Base-by-base conservation (phyloP, 2,113 vertebrate genomes). In the Sceloporus tristichus region DNA sequence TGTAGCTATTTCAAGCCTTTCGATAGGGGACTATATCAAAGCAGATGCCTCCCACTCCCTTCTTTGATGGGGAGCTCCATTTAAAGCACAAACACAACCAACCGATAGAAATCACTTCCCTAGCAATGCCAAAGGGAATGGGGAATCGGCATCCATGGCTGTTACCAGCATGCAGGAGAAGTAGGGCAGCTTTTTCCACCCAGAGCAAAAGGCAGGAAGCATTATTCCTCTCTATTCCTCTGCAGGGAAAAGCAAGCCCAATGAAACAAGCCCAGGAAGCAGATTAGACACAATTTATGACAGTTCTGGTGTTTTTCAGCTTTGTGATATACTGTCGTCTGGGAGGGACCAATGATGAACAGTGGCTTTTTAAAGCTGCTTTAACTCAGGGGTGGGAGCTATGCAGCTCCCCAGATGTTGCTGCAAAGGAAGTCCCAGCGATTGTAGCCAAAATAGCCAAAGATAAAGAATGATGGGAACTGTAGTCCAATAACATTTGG, bases 1-100 rank as follows among this genome's bases (percentile, higher is more conserved):
- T 78, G 86, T 79, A 85, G 87, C 85, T 83, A 48, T 88, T 94
- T 88, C 73, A 86, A 85, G 79, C n/a, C 88, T 91, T 85, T 82
- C 84, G 89, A 92, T 86, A 91, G 4, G 34, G 90, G 79, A 90
- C 68, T 34, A 89, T 76, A 93, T 92, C 82, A 95, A 94, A 95
- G 92, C 68, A 82, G 76, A 85, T 68, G 74, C 29, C 40, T 92
- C 62, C 83, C 54, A 38, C 90, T 86, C 80, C 77, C 82, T 54
- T 53, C 23, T 27, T 59, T 34, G 65, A 84, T n/a, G 59, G 82
- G 76, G 76, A 84, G 87, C 2, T 62, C 86, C 0, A 18, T 86
- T 85, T 90, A 89, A 88, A 91, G 89, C 83, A 83, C 38, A 87
- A 84, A 93, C 93, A 90, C 73, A 76, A 10, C 53, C 23, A 65